Evolutionary conservation across 2,113 vertebrate genomes (phyloP).

Genomic region (Ptilonorhynchus violaceus): DNA sequence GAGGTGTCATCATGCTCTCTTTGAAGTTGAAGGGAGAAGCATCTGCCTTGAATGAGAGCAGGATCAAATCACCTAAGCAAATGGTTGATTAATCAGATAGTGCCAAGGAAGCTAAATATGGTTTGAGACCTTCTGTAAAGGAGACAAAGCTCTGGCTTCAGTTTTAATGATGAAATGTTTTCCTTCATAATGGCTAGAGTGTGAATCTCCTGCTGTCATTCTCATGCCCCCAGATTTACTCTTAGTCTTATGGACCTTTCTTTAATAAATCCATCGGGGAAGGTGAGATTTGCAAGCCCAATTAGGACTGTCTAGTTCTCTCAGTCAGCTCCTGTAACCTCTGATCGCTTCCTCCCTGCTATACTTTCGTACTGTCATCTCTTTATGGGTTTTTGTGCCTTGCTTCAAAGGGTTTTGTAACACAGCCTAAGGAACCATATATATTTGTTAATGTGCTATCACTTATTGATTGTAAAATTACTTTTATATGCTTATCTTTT

Average conservation of each 20-base stretch:
- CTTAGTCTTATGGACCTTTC: neutral
- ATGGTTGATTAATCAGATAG: neutral
- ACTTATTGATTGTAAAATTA: neutral
- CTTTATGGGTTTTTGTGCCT: neutral
- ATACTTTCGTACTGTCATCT: neutral
- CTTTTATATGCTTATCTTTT: neutral
- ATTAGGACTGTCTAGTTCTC: neutral
- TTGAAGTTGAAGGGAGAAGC: conserved; percentile 5
- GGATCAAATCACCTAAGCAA: conserved; percentile 23
- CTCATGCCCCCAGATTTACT: neutral
- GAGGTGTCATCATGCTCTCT: conserved; percentile 31
- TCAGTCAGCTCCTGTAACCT: neutral
- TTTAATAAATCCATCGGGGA: neutral
- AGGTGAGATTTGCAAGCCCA: neutral
- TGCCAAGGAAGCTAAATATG: neutral
- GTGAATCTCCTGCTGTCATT: neutral
- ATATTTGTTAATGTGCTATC: neutral
- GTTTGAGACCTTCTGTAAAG: neutral
- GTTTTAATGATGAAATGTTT: neutral
- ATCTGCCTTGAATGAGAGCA: conserved; percentile 36
- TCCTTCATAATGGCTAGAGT: neutral
- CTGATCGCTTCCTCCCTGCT: neutral
- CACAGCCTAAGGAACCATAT: neutral
- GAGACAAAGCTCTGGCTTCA: neutral
- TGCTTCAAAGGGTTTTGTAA: neutral